Conservation (phyloP, 1,140 invertebrate genomes). For the Pissodes strobi region DNA sequence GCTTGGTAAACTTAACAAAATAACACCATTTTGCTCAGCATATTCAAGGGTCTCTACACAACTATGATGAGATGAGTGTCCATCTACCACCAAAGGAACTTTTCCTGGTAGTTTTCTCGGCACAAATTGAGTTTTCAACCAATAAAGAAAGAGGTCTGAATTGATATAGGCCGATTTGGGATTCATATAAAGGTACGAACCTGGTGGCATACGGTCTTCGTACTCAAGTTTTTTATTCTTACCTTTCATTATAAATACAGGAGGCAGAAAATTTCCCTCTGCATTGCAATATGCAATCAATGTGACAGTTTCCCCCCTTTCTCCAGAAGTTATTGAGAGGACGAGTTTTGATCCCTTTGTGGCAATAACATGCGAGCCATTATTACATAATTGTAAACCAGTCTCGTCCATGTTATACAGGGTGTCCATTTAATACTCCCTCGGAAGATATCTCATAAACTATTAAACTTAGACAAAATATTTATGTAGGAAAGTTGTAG, state of each 20-base stretch:
- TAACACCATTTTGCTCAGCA: constrained; percentile 47
- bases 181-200: constrained; percentile 42
- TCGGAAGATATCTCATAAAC: too few relatives aligned
- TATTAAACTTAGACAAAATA: too few relatives aligned
- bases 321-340: constrained; percentile 3
- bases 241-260: constrained; percentile 50
- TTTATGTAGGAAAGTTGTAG: too few relatives aligned
- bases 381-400: constrained; percentile 36
- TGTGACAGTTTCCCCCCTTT: constrained; percentile 50
- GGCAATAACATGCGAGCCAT: constrained; percentile 17
- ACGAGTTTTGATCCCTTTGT: constrained; percentile 22
- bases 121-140: constrained; percentile 28
- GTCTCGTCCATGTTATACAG: constrained; percentile 45
- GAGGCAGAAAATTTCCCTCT: too few relatives aligned
- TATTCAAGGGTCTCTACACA: constrained; percentile 41
- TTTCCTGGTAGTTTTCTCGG: constrained; percentile 37
- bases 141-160: constrained; percentile 47
- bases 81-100: constrained; percentile 39
- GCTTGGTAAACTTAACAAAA: constrained; percentile 46
- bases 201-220: constrained; percentile 45
- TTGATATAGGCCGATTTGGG: constrained; percentile 50
- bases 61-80: constrained; percentile 35
- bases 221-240: constrained; percentile 52
- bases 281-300: constrained; percentile 48
- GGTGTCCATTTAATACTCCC: too few relatives aligned